Percentiles rank a stretch among this genome's conserved stretches.
Evolutionary conservation across 2,888 invertebrate species (phyloP).

Genomic region (Rotaria socialis): DNA sequence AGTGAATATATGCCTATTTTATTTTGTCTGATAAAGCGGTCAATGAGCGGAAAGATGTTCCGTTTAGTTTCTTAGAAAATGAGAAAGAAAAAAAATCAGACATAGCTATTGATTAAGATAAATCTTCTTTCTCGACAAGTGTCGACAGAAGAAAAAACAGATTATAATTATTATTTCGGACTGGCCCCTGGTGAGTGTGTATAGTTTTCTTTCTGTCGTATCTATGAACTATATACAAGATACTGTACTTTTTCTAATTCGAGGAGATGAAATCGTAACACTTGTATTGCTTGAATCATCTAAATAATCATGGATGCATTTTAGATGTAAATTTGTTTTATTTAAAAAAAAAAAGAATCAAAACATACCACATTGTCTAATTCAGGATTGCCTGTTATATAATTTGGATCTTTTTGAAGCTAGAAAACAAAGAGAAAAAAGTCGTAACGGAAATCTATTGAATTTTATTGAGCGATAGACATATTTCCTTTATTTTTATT

Average conservation of each 20-base stretch:
- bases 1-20: neutral
- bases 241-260: conserved; percentile 95
- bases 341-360: neutral
- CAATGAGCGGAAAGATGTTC: conserved; percentile 24
- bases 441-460: neutral
- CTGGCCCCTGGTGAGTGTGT: neutral
- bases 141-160: conserved; percentile 3
- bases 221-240: conserved; percentile 13
- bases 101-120: neutral
- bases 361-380: conserved; percentile 97
- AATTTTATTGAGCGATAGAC: neutral
- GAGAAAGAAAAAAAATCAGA: neutral
- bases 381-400: conserved; percentile 98
- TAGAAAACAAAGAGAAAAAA: conserved; percentile 60
- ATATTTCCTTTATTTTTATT: neutral
- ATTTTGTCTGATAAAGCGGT: conserved; percentile 34
- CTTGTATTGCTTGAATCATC: conserved; percentile 99
- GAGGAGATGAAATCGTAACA: conserved; percentile 99
- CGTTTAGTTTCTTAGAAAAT: neutral
- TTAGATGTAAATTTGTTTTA: neutral
- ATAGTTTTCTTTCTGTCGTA: neutral
- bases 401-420: conserved; percentile 98
- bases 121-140: conserved; percentile 28
- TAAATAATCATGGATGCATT: conserved; percentile 61
- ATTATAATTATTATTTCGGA: neutral